Percentiles rank a stretch among this genome's conserved stretches.
Evolutionary conservation across 2,888 invertebrate species (phyloP).

Genomic region (Melanophora roralis): DNA sequence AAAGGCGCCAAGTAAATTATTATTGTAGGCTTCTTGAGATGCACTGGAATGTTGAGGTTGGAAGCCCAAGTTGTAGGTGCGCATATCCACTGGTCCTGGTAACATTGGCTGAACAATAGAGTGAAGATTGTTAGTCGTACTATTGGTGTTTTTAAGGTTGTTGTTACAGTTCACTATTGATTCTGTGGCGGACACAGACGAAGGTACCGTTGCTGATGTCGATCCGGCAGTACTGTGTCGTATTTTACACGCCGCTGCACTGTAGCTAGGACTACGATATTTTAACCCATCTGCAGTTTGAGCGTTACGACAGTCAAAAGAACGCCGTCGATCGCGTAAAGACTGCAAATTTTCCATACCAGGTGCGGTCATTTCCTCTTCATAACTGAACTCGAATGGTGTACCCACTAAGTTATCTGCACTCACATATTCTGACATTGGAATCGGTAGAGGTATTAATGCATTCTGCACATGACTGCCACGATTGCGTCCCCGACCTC

Average conservation of each 20-base stretch:
- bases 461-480: slow-evolving; percentile 71
- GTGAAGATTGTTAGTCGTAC: slow-evolving; percentile 76
- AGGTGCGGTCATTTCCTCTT: slow-evolving; percentile 88
- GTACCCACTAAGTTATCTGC: slow-evolving; percentile 90
- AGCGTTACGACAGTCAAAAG: slow-evolving; percentile 81
- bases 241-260: slow-evolving; percentile 66
- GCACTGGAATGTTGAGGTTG: slow-evolving; percentile 78
- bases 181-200: slow-evolving; percentile 44
- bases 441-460: slow-evolving; percentile 70
- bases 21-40: slow-evolving; percentile 80
- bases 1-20: slow-evolving; percentile 82
- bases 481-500: slow-evolving; percentile 78
- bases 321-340: slow-evolving; percentile 87
- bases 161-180: slow-evolving; percentile 64
- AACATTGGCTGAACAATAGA: slow-evolving; percentile 84
- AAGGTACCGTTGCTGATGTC: slow-evolving; percentile 50
- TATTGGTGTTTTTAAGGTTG: slow-evolving; percentile 57
- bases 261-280: slow-evolving; percentile 70
- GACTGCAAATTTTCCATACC: slow-evolving; percentile 87
- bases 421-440: slow-evolving; percentile 77
- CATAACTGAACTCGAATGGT: slow-evolving; percentile 90
- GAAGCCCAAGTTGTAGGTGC: slow-evolving; percentile 84
- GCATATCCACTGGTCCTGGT: slow-evolving; percentile 93
- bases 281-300: slow-evolving; percentile 63
- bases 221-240: slow-evolving; percentile 66